phyloP scores from a whole-genome alignment of 2,888 invertebrate species.

The Pteria penguin region DNA sequence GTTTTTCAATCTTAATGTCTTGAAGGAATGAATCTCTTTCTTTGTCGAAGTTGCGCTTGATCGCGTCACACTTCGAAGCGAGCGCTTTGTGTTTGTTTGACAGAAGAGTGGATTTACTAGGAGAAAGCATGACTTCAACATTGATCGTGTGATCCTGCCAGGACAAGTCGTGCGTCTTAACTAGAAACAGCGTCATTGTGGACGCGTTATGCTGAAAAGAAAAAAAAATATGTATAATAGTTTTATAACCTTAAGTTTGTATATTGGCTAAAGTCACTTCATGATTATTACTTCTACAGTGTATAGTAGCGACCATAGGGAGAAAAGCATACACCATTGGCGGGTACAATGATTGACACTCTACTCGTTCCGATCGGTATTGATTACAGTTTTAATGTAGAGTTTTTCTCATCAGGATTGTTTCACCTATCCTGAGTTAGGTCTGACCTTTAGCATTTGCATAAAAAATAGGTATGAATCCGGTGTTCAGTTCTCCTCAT shows the following conservation, averaged over 20 bases:
- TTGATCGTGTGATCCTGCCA: conserved; percentile 72
- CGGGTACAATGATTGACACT: too few relatives aligned
- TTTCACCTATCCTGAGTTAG: too few relatives aligned
- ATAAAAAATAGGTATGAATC: too few relatives aligned
- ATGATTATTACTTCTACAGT: too few relatives aligned
- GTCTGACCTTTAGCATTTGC: too few relatives aligned
- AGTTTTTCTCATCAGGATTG: too few relatives aligned
- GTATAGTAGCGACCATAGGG: too few relatives aligned
- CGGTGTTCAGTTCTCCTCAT: too few relatives aligned
- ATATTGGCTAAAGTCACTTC: too few relatives aligned
- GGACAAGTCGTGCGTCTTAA: conserved; percentile 63
- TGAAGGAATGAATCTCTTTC: conserved; percentile 58
- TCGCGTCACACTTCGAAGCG: conserved; percentile 57
- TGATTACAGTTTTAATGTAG: too few relatives aligned
- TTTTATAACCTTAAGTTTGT: neutral
- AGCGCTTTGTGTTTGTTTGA: conserved; percentile 70
- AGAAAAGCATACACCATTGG: too few relatives aligned
- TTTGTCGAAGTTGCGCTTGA: conserved; percentile 56
- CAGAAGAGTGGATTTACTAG: conserved; percentile 62
- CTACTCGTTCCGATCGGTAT: too few relatives aligned
- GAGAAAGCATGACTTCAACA: conserved; percentile 68
- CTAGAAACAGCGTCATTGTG: conserved; percentile 62
- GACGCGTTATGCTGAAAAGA: neutral
- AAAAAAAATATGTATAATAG: neutral
- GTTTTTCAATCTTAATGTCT: conserved; percentile 56